These are phyloP conservation scores for Crotalus horridus DNA, from an alignment of 2,113 vertebrate species.

Conservation along the genomic window DNA sequence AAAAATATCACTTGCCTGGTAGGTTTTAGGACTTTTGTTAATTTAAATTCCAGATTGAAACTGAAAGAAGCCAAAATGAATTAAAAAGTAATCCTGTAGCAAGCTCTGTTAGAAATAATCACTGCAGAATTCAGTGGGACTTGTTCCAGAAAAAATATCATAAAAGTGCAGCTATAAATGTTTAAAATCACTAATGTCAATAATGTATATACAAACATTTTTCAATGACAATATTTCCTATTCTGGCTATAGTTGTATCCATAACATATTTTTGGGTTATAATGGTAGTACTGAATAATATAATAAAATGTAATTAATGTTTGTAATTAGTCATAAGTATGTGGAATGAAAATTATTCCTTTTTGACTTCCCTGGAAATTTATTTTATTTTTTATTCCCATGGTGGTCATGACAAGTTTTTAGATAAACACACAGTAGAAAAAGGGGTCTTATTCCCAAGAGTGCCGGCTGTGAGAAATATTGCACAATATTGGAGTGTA, in stretches of 20 bases:
- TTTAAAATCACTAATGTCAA: neutral
- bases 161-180: neutral
- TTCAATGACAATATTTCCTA: neutral
- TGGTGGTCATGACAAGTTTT: neutral
- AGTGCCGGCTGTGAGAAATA: neutral
- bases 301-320: neutral
- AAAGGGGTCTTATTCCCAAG: neutral
- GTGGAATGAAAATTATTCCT: neutral
- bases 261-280: neutral
- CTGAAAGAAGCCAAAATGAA: neutral
- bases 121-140: neutral
- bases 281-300: neutral
- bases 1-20: slow-evolving; percentile 31
- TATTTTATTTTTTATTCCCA: neutral
- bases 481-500: neutral
- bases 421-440: neutral
- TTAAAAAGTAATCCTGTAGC: neutral
- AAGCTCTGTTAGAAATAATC: neutral
- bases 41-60: neutral
- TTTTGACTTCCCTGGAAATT: neutral
- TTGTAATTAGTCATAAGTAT: neutral
- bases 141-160: neutral
- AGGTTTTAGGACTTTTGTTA: slow-evolving; percentile 9
- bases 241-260: neutral
- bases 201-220: neutral